These are phyloP conservation scores for Neelides sp. DNA, from an alignment of 1,140 invertebrate genomes.

Conservation along the genomic window DNA sequence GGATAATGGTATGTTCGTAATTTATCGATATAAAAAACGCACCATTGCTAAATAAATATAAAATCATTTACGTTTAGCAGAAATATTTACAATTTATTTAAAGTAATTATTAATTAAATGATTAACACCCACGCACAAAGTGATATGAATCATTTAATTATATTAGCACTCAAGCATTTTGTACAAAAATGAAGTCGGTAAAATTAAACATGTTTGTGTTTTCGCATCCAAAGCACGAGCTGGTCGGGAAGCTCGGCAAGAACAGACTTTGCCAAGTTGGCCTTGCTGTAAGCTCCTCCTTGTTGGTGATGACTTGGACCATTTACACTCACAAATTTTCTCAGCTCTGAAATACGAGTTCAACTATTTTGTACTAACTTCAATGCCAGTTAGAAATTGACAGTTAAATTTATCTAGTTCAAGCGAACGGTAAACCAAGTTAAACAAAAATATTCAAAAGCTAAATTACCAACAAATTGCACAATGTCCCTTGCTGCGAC, in stretches of 20 bases:
- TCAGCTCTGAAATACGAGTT: slow-evolving; percentile 20
- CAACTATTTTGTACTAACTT: no score
- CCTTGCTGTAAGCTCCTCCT: slow-evolving; percentile 21
- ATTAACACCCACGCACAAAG: no score
- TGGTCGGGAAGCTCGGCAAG: slow-evolving; percentile 46
- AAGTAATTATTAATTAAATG: no score
- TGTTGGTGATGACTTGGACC: background rate
- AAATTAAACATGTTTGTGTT: slow-evolving; percentile 33
- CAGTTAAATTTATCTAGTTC: no score
- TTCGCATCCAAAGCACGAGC: slow-evolving; percentile 43
- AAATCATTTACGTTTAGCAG: no score
- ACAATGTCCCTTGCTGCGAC: slow-evolving; percentile 37
- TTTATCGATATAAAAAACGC: no score
- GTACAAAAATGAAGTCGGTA: background rate
- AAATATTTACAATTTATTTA: no score
- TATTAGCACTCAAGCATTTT: background rate
- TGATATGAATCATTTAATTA: no score
- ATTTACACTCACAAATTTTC: slow-evolving; percentile 19
- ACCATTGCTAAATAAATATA: no score
- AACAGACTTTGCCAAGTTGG: slow-evolving; percentile 42
- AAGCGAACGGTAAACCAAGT: no score
- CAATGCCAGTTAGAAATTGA: background rate
- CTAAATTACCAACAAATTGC: slow-evolving; percentile 36
- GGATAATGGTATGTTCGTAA: no score
- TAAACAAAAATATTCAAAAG: background rate